phyloP scores from a whole-genome alignment of 2,797 vertebrate genomes.

The Valencia hispanica region DNA sequence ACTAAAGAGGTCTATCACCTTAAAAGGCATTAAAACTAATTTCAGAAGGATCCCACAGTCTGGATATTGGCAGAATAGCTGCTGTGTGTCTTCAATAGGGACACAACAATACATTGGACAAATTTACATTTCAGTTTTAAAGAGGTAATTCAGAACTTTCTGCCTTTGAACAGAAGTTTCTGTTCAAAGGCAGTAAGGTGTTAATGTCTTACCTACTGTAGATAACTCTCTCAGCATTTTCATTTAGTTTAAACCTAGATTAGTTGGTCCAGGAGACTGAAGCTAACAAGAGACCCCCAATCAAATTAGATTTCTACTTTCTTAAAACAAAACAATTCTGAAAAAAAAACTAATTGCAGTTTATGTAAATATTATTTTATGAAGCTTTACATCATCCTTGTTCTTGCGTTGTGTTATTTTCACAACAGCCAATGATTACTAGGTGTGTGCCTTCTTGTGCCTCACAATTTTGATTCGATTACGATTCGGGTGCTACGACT shows the following conservation, averaged over 20 bases:
- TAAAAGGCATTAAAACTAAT: slow-evolving; percentile 50
- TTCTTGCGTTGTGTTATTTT: not conserved
- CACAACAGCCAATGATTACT: not conserved
- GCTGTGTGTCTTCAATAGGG: slow-evolving; percentile 9
- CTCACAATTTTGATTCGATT: too few relatives aligned
- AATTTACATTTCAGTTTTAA: slow-evolving; percentile 44
- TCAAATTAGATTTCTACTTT: not conserved
- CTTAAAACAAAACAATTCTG: not conserved
- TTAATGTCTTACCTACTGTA: not conserved
- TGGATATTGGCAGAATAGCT: slow-evolving; percentile 17
- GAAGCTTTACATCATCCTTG: not conserved
- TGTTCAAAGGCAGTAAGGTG: not conserved
- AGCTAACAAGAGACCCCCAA: not conserved
- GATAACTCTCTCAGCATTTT: not conserved
- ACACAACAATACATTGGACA: slow-evolving; percentile 40
- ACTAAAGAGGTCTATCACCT: slow-evolving; percentile 60
- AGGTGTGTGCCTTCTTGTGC: too few relatives aligned
- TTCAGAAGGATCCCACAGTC: slow-evolving; percentile 35
- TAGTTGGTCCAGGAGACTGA: not conserved
- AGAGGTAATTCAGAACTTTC: not conserved
- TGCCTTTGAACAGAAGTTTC: too few relatives aligned
- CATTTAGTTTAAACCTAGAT: not conserved
- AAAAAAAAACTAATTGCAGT: not conserved
- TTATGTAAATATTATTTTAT: not conserved
- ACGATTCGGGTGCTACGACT: too few relatives aligned